phyloP scores from a whole-genome alignment of 2,113 vertebrate genomes.

The Thermophis baileyi region DNA sequence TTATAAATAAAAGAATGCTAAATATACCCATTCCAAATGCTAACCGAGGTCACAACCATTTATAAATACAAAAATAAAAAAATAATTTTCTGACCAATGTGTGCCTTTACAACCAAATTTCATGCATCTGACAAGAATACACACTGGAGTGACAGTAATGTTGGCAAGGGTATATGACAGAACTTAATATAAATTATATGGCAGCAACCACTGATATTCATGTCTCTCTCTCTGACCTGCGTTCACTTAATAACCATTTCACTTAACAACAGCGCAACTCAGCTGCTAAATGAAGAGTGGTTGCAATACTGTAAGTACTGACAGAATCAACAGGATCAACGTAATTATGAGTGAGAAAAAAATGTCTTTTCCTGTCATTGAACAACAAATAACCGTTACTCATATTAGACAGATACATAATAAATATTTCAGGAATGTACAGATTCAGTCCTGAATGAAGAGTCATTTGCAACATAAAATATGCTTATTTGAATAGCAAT shows the following conservation, averaged over 20 bases:
- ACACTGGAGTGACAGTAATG: background rate
- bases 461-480: background rate
- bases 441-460: background rate
- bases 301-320: conserved; percentile 71
- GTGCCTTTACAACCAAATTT: background rate
- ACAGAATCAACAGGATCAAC: conserved; percentile 77
- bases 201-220: background rate
- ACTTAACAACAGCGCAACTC: background rate
- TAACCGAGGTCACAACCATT: background rate
- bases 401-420: background rate
- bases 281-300: background rate
- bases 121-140: background rate
- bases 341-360: conserved; percentile 51
- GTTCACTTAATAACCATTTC: background rate
- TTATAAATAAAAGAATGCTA: conserved; percentile 72
- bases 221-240: background rate
- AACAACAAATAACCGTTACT: background rate
- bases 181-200: background rate
- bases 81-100: background rate
- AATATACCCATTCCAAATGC: conserved; percentile 24
- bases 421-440: background rate
- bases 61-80: background rate
- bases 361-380: conserved; percentile 22
- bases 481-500: background rate
- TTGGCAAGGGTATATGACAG: background rate